These are phyloP conservation scores for Pollenia griseotomentosa DNA, from an alignment of 2,888 invertebrate species.

Conservation along the genomic window DNA sequence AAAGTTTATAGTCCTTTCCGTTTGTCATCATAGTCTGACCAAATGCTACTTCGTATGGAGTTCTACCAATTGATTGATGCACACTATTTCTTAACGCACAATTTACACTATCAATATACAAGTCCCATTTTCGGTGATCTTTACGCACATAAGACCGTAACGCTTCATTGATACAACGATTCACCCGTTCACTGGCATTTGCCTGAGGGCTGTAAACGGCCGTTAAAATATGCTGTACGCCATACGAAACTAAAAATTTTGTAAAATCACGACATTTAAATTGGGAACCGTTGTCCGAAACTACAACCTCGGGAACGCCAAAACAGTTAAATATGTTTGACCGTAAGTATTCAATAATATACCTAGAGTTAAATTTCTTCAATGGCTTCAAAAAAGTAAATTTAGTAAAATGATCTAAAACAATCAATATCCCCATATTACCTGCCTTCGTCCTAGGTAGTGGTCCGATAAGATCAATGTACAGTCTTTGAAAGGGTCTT, in stretches of 20 bases:
- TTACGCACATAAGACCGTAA: too few species aligned
- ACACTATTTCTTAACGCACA: too few species aligned
- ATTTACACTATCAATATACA: too few species aligned
- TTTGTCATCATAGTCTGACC: too few species aligned
- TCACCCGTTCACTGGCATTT: constrained; percentile 4
- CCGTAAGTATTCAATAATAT: not conserved
- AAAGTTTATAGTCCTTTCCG: too few species aligned
- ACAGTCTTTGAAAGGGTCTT: not conserved
- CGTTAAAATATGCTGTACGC: not conserved
- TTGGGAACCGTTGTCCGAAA: constrained; percentile 5
- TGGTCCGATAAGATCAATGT: constrained; percentile 5
- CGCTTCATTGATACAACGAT: too few species aligned
- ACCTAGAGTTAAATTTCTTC: not conserved
- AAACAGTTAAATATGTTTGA: constrained; percentile 1
- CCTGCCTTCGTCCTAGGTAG: not conserved
- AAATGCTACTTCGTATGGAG: too few species aligned
- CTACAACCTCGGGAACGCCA: not conserved
- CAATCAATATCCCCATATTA: not conserved
- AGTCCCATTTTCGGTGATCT: too few species aligned
- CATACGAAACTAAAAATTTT: not conserved
- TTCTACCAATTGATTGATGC: too few species aligned
- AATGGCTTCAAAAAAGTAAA: not conserved
- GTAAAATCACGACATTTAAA: not conserved
- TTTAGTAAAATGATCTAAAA: too few species aligned
- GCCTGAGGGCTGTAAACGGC: not conserved